phyloP scores from a whole-genome alignment of 2,797 vertebrate species.

The Phoxinus dragarum region DNA sequence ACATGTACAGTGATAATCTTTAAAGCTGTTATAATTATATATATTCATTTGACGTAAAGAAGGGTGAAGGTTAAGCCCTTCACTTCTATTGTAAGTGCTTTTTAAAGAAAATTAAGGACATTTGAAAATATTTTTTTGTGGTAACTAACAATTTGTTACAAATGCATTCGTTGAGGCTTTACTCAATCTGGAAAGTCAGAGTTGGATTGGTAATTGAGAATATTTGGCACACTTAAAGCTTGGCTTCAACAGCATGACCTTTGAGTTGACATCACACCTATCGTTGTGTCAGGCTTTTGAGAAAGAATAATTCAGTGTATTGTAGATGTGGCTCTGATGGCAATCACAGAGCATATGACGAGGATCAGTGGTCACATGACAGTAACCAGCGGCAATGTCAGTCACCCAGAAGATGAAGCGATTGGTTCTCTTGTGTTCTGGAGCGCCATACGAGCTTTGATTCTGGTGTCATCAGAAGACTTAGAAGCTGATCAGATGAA shows the following conservation, averaged over 20 bases:
- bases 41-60: background rate
- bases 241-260: background rate
- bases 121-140: background rate
- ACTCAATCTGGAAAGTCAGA: background rate
- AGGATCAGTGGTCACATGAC: constrained; percentile 35
- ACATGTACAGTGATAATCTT: background rate
- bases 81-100: background rate
- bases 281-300: background rate
- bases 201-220: background rate
- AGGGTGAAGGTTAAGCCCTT: background rate
- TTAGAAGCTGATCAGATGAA: background rate
- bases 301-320: background rate
- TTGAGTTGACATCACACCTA: background rate
- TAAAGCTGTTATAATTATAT: background rate
- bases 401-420: constrained; percentile 23
- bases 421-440: constrained; percentile 6
- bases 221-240: background rate
- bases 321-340: constrained; percentile 12
- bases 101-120: background rate
- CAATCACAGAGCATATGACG: constrained; percentile 10
- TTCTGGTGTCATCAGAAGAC: background rate
- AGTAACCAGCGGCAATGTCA: constrained; percentile 32
- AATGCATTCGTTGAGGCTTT: background rate
- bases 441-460: background rate
- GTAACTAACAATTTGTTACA: background rate